These are phyloP conservation scores for Pocillopora damicornis DNA, from an alignment of 64 coral and sea anemone genomes.

Conservation along the genomic window DNA sequence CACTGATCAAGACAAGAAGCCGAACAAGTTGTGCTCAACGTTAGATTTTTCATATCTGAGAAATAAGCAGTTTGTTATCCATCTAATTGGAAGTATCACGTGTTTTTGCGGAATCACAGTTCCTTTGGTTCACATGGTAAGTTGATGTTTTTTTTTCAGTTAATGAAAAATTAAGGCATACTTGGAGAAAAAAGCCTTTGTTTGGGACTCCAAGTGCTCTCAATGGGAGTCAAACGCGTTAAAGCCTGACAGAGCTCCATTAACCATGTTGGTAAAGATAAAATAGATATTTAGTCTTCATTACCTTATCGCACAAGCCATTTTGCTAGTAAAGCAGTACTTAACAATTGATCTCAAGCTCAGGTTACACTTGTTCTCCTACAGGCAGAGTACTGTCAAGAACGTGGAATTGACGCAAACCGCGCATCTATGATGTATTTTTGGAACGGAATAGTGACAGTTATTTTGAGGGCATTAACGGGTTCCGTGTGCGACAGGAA, in stretches of 20 bases:
- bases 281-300: no score
- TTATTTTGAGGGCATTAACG: not conserved
- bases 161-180: no score
- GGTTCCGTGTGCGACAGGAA: slow-evolving; percentile 6
- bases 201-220: no score
- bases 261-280: no score
- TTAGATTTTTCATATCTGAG: not conserved
- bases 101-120: slow-evolving; percentile 6
- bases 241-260: no score
- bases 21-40: not conserved
- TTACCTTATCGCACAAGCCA: no score
- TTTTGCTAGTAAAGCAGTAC: no score
- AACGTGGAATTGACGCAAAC: slow-evolving; percentile 14
- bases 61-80: slow-evolving; percentile 26
- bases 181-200: no score
- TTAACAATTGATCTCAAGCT: no score
- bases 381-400: slow-evolving; percentile 24
- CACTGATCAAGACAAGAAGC: not conserved
- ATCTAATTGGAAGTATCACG: not conserved
- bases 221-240: no score
- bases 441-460: not conserved
- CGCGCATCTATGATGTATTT: slow-evolving; percentile 13
- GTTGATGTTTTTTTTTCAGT: not conserved
- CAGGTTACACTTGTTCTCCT: not conserved
- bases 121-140: slow-evolving; percentile 15